These are phyloP conservation scores for Chunga burmeisteri DNA, from an alignment of 2,113 vertebrate species.

Conservation along the genomic window DNA sequence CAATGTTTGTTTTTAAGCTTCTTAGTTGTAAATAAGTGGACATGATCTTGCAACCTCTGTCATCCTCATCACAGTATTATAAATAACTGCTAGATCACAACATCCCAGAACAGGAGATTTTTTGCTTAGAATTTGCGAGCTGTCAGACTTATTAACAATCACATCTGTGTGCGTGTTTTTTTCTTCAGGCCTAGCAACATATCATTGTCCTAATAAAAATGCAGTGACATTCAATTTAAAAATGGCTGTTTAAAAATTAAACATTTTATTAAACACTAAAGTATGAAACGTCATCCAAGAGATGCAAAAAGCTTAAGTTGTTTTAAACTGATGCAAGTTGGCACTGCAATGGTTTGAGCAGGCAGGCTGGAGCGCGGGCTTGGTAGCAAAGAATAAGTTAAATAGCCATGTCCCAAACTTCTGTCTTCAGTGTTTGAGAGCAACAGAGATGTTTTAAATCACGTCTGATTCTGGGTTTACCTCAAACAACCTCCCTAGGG, in stretches of 20 bases:
- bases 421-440: neutral
- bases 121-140: neutral
- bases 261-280: neutral
- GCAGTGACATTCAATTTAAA: neutral
- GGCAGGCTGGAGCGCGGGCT: neutral
- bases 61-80: neutral
- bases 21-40: neutral
- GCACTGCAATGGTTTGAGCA: neutral
- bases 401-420: neutral
- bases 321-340: neutral
- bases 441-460: neutral
- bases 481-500: neutral
- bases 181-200: neutral
- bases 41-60: neutral
- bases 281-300: neutral
- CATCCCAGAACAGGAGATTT: neutral
- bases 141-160: slow-evolving; percentile 18
- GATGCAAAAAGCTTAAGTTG: neutral
- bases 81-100: neutral
- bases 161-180: fast-evolving
- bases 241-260: neutral
- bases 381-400: neutral
- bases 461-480: neutral
- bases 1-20: neutral
- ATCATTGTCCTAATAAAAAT: neutral